Evolutionary conservation across 2,113 vertebrate genomes (phyloP).

Genomic region (Labeo catla): DNA sequence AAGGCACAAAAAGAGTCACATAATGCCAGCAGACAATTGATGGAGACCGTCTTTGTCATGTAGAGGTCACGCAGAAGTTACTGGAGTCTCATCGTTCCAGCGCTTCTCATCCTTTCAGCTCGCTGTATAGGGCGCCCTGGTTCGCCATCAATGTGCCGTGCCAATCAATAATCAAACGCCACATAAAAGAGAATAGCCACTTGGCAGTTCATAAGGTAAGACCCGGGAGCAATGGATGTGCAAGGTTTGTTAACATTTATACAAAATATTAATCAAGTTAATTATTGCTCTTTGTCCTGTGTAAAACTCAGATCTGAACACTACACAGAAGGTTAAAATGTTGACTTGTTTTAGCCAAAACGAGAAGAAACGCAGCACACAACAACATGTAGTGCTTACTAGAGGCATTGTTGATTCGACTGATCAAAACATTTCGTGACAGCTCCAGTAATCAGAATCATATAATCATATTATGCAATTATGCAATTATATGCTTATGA

Average conservation of each 20-base stretch:
- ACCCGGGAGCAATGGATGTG: not conserved
- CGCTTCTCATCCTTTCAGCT: conserved; percentile 68
- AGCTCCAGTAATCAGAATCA: not conserved
- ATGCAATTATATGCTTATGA: not conserved
- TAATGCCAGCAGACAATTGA: conserved; percentile 81
- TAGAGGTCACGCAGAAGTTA: conserved; percentile 99
- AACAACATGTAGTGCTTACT: not conserved
- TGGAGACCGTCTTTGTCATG: conserved; percentile 89
- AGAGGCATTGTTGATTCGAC: not conserved
- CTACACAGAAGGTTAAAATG: not conserved
- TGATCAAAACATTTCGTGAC: not conserved
- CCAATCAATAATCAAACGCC: conserved; percentile 74
- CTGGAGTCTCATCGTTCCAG: conserved; percentile 86
- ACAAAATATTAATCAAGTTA: not conserved
- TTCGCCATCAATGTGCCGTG: conserved; percentile 64
- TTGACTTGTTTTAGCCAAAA: not conserved
- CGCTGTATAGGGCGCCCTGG: conserved; percentile 66
- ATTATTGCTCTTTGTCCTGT: not conserved
- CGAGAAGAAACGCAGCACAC: not conserved
- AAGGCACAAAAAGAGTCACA: conserved; percentile 75
- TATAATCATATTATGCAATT: not conserved
- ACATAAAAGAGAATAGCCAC: conserved; percentile 42
- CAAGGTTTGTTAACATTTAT: not conserved
- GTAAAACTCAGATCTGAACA: not conserved
- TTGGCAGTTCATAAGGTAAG: conserved; percentile 26